Conservation (phyloP, 1,140 invertebrate genomes). For the Phymastichus coffea region DNA sequence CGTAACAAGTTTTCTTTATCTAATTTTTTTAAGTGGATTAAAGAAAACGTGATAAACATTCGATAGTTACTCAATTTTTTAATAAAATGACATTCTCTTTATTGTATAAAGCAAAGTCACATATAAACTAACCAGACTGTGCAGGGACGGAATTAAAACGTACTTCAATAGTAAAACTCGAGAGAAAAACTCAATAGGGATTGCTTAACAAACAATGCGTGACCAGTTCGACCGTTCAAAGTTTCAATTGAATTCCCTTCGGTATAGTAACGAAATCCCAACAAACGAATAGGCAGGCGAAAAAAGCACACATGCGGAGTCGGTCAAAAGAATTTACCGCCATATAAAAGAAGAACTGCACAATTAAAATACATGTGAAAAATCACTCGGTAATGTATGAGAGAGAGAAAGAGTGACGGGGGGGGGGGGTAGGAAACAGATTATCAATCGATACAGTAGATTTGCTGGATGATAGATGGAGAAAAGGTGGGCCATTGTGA, state of each 20-base stretch:
- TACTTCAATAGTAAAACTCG: no score
- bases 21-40: no score
- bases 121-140: no score
- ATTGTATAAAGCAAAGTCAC: no score
- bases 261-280: neutral
- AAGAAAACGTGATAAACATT: no score
- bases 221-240: no score
- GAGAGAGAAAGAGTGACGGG: neutral
- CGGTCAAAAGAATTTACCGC: conserved; percentile 8
- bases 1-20: no score
- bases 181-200: no score
- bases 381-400: neutral
- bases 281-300: neutral
- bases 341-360: neutral
- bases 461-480: conserved; percentile 3
- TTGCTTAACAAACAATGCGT: no score
- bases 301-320: neutral
- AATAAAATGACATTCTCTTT: no score
- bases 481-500: conserved; percentile 1
- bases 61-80: no score
- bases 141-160: no score
- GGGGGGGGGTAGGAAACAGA: neutral
- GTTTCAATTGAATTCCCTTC: conserved; percentile 25
- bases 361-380: neutral
- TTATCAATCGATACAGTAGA: conserved; percentile 29